Base-by-base conservation (phyloP, 2,888 invertebrate species). In the Lydus trimaculatus region DNA sequence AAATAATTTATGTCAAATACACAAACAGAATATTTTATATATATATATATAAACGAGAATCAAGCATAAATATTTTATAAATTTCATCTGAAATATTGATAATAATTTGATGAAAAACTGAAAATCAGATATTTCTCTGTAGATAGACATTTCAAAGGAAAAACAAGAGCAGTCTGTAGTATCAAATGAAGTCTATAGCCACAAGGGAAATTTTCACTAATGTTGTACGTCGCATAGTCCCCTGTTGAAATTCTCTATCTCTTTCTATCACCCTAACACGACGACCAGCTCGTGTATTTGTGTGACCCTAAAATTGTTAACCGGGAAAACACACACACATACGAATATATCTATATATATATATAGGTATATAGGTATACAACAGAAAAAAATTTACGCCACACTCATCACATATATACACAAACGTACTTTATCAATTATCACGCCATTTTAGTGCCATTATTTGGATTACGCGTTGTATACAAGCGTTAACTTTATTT, bases 121-220 rank as follows among this genome's bases (percentile, higher is more conserved):
- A 1, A 20, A 13, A 56, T 20, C 20, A 56, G 25, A 67, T 65
- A 33, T 61, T 63, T 59, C 67, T 63, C 64, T 52, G 2, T 48
- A 23, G 20, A 48, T 20, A 20, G 48, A 48, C 8, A 13, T n/a
- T 43, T n/a, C 43, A 56, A 71, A 71, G 65, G 65, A 66, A 70
- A 65, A 63, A 73, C 73, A 64, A 70, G 69, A 69, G 71, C 73
- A 75, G 74, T 62, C 67, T 74, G 72, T 78, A 75, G 81, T 79
- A 82, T 81, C 80, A 79, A 81, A 80, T 79, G 77, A 80, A 80
- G 80, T 80, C 76, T 77, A 76, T 73, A 77, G 83, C 78, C 83
- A 79, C 84, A 78, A 75, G 84, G 83, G 84, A 84, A 84, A 84
- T 84, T 84, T 81, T 81, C 82, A 76, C 80, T 84, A 83, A 84